Evolutionary conservation across 2,113 vertebrate genomes (phyloP).

Genomic region (Saiga tatarica): DNA sequence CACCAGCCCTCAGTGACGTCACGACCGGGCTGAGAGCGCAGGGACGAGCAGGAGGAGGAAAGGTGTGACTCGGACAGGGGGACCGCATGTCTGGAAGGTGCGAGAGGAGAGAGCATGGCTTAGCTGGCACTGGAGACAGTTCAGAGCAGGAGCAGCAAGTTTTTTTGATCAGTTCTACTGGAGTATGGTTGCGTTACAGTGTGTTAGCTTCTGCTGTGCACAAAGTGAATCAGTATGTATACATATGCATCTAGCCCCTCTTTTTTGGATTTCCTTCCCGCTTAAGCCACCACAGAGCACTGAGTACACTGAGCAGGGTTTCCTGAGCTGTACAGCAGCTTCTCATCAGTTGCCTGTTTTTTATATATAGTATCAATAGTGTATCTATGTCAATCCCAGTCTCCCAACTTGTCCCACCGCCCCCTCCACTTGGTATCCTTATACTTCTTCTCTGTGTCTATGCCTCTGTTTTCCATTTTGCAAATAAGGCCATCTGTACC

Average conservation of each 20-base stretch:
- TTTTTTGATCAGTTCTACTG: background rate
- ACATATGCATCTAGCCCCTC: background rate
- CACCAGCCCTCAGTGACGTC: background rate
- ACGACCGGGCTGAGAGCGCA: background rate
- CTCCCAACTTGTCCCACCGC: background rate
- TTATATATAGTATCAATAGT: background rate
- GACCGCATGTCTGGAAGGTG: background rate
- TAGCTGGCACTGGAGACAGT: no score
- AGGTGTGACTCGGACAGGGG: background rate
- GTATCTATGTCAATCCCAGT: background rate
- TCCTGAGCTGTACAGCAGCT: background rate
- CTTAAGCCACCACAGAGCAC: background rate
- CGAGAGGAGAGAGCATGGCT: accelerated
- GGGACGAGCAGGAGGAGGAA: background rate
- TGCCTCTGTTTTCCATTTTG: background rate
- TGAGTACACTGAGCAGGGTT: background rate
- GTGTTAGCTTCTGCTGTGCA: background rate
- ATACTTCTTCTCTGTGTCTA: background rate
- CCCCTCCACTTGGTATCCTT: background rate
- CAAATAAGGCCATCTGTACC: background rate
- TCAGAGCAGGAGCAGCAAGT: background rate
- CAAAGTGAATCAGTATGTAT: background rate
- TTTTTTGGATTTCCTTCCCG: background rate
- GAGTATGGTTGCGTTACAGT: background rate
- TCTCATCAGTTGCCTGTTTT: background rate